Evolutionary conservation across 2,113 vertebrate genomes (phyloP), one percentile per base, ranked within the genome.

Genomic region (Hucho hucho): DNA sequence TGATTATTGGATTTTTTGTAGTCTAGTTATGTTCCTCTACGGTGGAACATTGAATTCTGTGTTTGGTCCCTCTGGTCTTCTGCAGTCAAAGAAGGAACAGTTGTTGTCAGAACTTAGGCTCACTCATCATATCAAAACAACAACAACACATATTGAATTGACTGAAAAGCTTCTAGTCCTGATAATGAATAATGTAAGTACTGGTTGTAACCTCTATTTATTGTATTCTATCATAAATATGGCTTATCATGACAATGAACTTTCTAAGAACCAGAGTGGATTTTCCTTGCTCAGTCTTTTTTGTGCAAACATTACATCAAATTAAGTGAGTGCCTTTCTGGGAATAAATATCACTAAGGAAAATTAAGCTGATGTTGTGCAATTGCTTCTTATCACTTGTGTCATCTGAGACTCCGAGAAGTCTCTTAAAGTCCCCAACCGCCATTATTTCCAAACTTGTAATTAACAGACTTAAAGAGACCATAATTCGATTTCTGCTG

Each of bases 241-340:
- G 11, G 6, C 65, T 4, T 9, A 9, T 7, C 37, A 11, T 43
- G 37, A 43, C 7, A 43, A 43, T 43, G 7, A 43, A 2, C 37
- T 43, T 43, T 43, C 37, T 43, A 43, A 43, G 37, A 12, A 43
- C 26, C 26, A 67, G 81, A 69, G 85, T 87, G 81, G 12, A 53
- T 87, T 84, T 79, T 80, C 78, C 83, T 53, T 14, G 49, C 49
- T 18, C 14, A 82, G 80, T 82, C 78, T 78, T 77, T 83, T 43
- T 87, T 83, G 84, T 83, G 82, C 82, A 78, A 78, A 72, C 73
- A 87, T 81, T 84, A 85, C 86, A 79, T 88, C 82, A 84, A 87
- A 87, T 89, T 88, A 91, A 90, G 87, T 89, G 89, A 92, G 91
- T 92, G 92, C 91, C 90, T 92, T 93, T 75, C 64, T 78, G 80